These are phyloP conservation scores for Listrodromus nycthemerus DNA, from an alignment of 2,888 invertebrate genomes.

Conservation along the genomic window DNA sequence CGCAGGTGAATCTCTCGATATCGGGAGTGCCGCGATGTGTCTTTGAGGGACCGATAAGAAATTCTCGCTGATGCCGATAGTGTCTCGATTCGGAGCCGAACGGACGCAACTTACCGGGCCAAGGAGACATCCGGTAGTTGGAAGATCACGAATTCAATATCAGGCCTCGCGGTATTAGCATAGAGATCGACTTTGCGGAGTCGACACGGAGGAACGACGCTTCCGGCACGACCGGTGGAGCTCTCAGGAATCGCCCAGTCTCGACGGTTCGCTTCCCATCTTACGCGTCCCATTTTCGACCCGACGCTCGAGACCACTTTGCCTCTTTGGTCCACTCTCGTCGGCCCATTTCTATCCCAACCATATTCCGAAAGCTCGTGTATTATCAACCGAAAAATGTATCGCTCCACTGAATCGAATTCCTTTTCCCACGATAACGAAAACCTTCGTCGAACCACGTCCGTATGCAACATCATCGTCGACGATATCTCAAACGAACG, in stretches of 20 bases:
- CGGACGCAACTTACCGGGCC: conserved; percentile 12
- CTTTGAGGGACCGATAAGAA: conserved; percentile 45
- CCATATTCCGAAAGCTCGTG: neutral
- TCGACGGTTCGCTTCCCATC: conserved; percentile 47
- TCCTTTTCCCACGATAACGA: conserved; percentile 28
- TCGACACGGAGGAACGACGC: conserved; percentile 21
- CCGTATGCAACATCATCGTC: too few species aligned
- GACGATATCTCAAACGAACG: too few species aligned
- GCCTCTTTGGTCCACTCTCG: conserved; percentile 45
- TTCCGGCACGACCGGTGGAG: neutral
- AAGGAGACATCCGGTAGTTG: conserved; percentile 69
- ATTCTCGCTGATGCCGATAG: conserved; percentile 33
- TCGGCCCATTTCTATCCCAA: neutral
- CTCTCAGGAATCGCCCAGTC: conserved; percentile 51
- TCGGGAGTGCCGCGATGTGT: neutral
- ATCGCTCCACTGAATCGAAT: conserved; percentile 51
- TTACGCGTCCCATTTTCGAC: conserved; percentile 46
- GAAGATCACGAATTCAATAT: conserved; percentile 75
- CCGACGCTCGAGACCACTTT: conserved; percentile 46
- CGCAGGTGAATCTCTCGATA: neutral
- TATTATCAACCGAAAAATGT: conserved; percentile 49
- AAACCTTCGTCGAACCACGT: conserved; percentile 28
- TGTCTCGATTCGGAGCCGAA: neutral
- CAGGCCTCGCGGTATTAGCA: conserved; percentile 74
- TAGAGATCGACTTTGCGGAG: conserved; percentile 75